These are phyloP conservation scores for Anodontia alba DNA, from an alignment of 2,888 invertebrate genomes.

Conservation along the genomic window DNA sequence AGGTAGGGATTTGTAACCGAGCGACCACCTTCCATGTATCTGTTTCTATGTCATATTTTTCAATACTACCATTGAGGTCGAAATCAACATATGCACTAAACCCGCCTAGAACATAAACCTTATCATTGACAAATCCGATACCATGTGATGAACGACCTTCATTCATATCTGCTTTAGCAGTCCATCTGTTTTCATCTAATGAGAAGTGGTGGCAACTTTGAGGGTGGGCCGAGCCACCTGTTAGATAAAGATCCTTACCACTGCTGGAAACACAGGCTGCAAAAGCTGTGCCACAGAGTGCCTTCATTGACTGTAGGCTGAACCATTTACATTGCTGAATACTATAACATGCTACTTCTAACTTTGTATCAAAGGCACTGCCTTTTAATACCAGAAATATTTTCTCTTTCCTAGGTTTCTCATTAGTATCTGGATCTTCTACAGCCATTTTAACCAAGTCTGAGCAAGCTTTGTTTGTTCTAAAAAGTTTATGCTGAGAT, in stretches of 20 bases:
- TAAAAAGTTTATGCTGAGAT: constrained; percentile 20
- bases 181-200: constrained; percentile 46
- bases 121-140: constrained; percentile 60
- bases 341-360: constrained; percentile 71
- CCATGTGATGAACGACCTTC: constrained; percentile 67
- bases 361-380: constrained; percentile 47
- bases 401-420: constrained; percentile 55
- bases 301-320: constrained; percentile 53
- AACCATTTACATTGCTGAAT: constrained; percentile 67
- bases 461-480: constrained; percentile 15
- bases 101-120: constrained; percentile 71
- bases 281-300: constrained; percentile 66
- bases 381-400: constrained; percentile 54
- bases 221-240: constrained; percentile 69
- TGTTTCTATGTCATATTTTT: constrained; percentile 63
- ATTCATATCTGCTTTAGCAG: constrained; percentile 57
- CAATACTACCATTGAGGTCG: constrained; percentile 62
- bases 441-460: constrained; percentile 35
- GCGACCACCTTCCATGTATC: constrained; percentile 59
- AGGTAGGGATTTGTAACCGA: constrained; percentile 62
- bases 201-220: constrained; percentile 62
- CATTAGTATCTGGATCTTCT: background rate
- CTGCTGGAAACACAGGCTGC: constrained; percentile 63
- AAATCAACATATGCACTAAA: constrained; percentile 57
- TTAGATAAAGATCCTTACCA: constrained; percentile 67